These are phyloP conservation scores for Microcebus murinus DNA, from an alignment of 2,113 vertebrate genomes.

Conservation along the genomic window DNA sequence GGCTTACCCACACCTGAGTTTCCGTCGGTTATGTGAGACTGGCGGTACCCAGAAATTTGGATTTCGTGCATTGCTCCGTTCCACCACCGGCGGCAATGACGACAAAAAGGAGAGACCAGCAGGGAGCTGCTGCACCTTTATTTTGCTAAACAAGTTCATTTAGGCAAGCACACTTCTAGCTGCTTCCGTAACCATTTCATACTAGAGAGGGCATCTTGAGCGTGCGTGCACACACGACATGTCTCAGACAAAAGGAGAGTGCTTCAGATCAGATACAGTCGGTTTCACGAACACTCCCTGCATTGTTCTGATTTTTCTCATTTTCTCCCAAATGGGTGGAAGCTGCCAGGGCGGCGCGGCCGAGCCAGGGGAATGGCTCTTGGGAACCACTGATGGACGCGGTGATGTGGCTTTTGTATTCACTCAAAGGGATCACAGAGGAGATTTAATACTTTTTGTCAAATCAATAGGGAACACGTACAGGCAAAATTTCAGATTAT, in stretches of 20 bases:
- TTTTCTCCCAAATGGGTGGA: neutral
- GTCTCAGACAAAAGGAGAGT: neutral
- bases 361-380: neutral
- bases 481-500: neutral
- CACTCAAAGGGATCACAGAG: neutral
- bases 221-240: no score
- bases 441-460: neutral
- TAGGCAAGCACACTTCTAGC: neutral
- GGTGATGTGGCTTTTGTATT: neutral
- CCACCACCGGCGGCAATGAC: neutral
- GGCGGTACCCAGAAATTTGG: neutral
- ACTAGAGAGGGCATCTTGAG: neutral
- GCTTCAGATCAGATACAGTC: neutral
- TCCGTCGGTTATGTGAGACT: neutral
- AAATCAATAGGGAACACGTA: neutral
- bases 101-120: neutral
- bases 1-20: neutral
- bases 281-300: neutral
- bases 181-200: conserved; percentile 5
- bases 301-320: neutral
- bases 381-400: neutral
- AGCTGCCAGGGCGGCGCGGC: no score
- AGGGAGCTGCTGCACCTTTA: neutral
- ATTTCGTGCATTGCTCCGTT: neutral
- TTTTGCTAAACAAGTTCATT: neutral